These are phyloP conservation scores for Myotis yumanensis DNA, from an alignment of 2,113 vertebrate genomes.

Conservation along the genomic window DNA sequence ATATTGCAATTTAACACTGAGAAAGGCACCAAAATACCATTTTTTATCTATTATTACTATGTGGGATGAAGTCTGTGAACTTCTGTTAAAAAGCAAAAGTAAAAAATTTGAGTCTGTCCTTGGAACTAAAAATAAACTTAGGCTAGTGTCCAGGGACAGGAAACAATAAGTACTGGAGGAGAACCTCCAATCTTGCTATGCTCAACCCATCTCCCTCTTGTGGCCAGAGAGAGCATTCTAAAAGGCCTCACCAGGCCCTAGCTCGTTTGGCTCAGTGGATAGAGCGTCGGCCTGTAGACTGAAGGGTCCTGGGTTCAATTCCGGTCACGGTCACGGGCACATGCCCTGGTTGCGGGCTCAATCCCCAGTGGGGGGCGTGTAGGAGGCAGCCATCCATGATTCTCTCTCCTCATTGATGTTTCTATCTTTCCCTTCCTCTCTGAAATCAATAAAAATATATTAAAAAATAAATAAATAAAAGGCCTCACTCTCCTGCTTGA, in stretches of 20 bases:
- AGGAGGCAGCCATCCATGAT: too few relatives aligned
- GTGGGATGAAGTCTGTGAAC: conserved; percentile 67
- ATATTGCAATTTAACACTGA: neutral
- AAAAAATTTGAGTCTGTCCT: conserved; percentile 47
- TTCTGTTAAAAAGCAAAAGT: conserved; percentile 63
- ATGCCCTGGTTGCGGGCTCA: too few relatives aligned
- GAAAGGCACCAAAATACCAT: neutral
- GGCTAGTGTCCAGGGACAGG: conserved; percentile 63
- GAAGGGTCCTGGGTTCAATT: too few relatives aligned
- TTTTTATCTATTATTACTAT: conserved; percentile 34
- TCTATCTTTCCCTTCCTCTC: too few relatives aligned
- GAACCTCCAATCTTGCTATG: conserved; percentile 36
- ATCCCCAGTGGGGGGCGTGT: too few relatives aligned
- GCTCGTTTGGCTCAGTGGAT: too few relatives aligned
- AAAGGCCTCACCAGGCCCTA: neutral
- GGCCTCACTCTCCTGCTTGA: neutral
- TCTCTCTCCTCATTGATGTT: too few relatives aligned
- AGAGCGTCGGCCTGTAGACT: too few relatives aligned
- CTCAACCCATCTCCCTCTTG: conserved; percentile 1
- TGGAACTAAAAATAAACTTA: conserved; percentile 71
- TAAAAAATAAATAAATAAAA: too few relatives aligned
- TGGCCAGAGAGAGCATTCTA: conserved; percentile 34
- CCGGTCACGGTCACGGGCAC: too few relatives aligned
- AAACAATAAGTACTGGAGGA: conserved; percentile 45
- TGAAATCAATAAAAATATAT: too few relatives aligned